phyloP scores from a whole-genome alignment of 2,888 invertebrate genomes.

The Harpalus rubripes region DNA sequence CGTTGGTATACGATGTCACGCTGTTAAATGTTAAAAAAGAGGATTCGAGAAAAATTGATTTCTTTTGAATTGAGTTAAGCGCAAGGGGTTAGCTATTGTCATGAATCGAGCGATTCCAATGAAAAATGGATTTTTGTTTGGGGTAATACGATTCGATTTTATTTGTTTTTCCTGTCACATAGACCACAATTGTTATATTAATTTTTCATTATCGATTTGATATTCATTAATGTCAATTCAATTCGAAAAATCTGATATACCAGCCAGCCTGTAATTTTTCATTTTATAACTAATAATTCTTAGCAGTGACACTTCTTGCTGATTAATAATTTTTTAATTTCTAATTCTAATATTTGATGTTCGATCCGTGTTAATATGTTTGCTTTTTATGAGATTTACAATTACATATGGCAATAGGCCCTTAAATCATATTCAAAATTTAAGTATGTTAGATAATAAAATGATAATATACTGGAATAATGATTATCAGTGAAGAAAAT shows the following conservation, averaged over 20 bases:
- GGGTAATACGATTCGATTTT: conserved; percentile 16
- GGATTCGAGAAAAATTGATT: conserved; percentile 52
- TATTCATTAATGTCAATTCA: background rate
- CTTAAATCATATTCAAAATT: no score
- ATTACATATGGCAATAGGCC: no score
- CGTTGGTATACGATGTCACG: conserved; percentile 56
- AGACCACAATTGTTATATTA: conserved; percentile 10
- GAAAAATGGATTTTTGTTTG: conserved; percentile 50
- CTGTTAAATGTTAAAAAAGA: conserved; percentile 61
- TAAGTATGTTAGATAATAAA: no score
- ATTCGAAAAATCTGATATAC: background rate
- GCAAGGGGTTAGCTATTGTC: conserved; percentile 45
- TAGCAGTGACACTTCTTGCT: no score
- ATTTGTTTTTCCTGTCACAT: background rate
- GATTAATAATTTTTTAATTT: no score
- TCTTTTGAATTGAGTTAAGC: conserved; percentile 53
- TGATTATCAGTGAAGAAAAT: no score
- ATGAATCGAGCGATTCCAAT: conserved; percentile 29
- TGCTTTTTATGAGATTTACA: no score
- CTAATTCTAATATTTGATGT: no score
- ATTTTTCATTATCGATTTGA: background rate
- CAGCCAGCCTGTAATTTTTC: no score
- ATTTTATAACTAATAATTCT: no score
- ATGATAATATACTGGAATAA: no score
- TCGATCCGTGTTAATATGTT: no score